These are phyloP conservation scores for Sciurus niger DNA, from an alignment of 2,113 vertebrate species.

Conservation along the genomic window DNA sequence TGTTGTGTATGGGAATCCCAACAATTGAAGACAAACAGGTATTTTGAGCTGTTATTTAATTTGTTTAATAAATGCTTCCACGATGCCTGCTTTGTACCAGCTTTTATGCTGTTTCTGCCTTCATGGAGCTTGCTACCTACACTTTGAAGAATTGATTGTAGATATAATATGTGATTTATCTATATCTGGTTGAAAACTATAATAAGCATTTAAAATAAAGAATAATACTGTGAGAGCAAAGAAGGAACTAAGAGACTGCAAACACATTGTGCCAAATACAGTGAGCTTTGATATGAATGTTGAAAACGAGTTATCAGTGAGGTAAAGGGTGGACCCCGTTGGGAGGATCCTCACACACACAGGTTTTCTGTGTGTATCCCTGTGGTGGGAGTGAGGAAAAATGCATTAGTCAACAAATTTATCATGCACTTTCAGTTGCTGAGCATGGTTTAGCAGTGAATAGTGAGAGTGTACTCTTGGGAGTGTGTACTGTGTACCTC, in stretches of 20 bases:
- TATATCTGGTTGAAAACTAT: neutral
- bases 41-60: neutral
- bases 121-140: neutral
- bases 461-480: neutral
- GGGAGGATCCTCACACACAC: neutral
- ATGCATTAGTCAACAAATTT: neutral
- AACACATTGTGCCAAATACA: accelerated
- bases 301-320: accelerated
- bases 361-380: neutral
- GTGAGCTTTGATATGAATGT: neutral
- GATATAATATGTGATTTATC: neutral
- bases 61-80: neutral
- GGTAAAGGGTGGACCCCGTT: neutral
- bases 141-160: neutral
- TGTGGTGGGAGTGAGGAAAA: neutral
- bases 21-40: neutral
- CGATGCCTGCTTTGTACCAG: neutral
- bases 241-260: neutral
- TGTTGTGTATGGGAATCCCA: neutral
- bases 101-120: neutral
- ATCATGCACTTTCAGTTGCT: neutral
- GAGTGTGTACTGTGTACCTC: neutral
- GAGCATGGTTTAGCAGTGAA: neutral
- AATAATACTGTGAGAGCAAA: neutral
- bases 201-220: neutral